Base-by-base conservation (phyloP, 1,140 invertebrate species). In the Drosophila dunni region DNA sequence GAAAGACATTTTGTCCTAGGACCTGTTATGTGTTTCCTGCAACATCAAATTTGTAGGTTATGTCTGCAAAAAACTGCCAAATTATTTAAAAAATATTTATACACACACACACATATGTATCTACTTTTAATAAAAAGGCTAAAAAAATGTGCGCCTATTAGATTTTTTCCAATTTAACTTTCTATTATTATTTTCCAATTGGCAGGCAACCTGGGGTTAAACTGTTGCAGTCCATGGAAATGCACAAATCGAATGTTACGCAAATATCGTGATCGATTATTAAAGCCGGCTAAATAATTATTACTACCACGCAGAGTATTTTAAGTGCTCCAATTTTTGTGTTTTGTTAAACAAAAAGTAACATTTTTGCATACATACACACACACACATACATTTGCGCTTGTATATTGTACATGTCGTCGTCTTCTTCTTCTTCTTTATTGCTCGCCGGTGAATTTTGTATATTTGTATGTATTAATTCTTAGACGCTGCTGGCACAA, bases 401-500 rank as follows among this genome's bases (percentile, higher is more conserved):
- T 40, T 13, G 36, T 33, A 33, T 51, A 29, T 29, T 5, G 54
- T 53, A 56, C 11, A 38, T 46, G 54, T 60, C 33, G 60, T 60
- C 46, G 40, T 65, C 38, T 60, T 54, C 53, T 48, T 64, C 8
- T 20, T 20, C 17, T 20, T 20, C 13, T 11, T 34, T 50, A 53
- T 75, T 51, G 46, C 34, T 65, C 48, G 67, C 73, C 68, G 73
- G 67, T 75, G 54, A 54, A 40, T 54, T 65, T 44, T 53, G 15
- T 73, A 60, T 60, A 60, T 60, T 61, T 48, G 24, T 29, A 29
- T 29, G 24, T 29, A 29, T 29, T 29, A 29, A 29, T 29, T 45
- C 53, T 44, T 69, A 62, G 24, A 7, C 46, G 63, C 50, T 42
- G 54, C 42, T 20, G 17, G 17, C 17, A 44, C 20, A 34, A 17